Base-by-base conservation (phyloP, 2,113 vertebrate genomes). In the Bombycilla garrulus region DNA sequence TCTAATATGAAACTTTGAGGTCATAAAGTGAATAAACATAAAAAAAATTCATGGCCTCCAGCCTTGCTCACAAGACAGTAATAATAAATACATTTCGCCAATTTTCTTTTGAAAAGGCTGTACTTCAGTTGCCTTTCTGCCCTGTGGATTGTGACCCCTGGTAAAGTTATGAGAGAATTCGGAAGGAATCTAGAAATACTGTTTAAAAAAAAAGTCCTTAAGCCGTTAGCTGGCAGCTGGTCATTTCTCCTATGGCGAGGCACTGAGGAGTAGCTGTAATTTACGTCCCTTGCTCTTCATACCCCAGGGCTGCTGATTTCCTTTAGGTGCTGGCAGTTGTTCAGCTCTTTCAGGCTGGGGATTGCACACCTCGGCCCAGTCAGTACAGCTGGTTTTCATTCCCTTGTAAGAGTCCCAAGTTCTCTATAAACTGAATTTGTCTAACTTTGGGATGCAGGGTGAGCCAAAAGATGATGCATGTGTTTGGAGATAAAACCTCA, bases 221-320 rank as follows among this genome's bases (percentile, higher is more conserved):
- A 29, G 14, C 25, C 7, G 3, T 67, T 80, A 57, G 6, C 64
- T 86, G 58, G 8, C 35, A 83, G 44, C 15, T 60, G 5, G 69
- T 76, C 0, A 7, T 73, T 73, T 73, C n/a, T 78, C 44, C 16
- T 47, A 0, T 2, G 3, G 25, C 3, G 1, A 44, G 15, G 8
- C 25, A 31, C 16, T 54, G 56, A 50, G 47, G 71, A 33, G 29
- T 74, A 38, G 18, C 42, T 25, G 14, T 58, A 33, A 20, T 51
- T 81, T 42, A 18, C 19, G 74, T 60, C 36, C 79, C 0, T 56
- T 54, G 44, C 51, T 82, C 26, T 20, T 1, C 3, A 38, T 70
- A 3, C 19, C 6, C 33, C 29, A 22, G 28, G 17, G 25, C 45
- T 86, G 47, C 56, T 53, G n/a, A 23, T 79, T 50, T 76, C 44